Conservation (phyloP, 2,797 vertebrate species). For the Natrix natrix region DNA sequence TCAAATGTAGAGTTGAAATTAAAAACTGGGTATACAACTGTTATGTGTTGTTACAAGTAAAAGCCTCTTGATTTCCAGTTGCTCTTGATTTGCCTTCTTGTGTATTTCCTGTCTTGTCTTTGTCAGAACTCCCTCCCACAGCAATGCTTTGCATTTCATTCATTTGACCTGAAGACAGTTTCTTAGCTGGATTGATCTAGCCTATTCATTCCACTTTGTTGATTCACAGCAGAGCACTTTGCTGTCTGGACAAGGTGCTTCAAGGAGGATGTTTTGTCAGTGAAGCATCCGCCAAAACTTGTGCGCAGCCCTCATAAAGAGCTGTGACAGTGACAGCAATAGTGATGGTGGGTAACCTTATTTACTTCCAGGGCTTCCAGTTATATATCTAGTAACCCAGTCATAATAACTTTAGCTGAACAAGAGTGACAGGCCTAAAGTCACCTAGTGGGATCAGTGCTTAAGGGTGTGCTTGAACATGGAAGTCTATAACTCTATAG, state of each 20-base stretch:
- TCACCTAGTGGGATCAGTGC: background rate
- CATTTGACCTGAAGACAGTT: background rate
- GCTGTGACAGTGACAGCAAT: background rate
- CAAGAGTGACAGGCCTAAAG: background rate
- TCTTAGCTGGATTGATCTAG: background rate
- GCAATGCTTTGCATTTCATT: background rate
- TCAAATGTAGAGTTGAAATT: background rate
- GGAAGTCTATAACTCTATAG: background rate
- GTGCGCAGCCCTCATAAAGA: background rate
- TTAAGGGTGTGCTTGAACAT: background rate
- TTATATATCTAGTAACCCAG: background rate
- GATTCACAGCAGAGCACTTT: background rate
- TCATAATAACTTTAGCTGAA: background rate
- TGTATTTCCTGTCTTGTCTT: background rate
- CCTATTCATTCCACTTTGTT: background rate
- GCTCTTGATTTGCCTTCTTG: background rate
- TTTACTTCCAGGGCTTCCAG: background rate
- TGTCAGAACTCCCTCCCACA: background rate
- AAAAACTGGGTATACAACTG: background rate
- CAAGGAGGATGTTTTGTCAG: background rate
- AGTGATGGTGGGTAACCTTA: background rate
- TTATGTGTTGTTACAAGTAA: background rate
- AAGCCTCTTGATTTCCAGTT: background rate
- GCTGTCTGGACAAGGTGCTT: background rate
- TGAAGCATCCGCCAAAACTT: background rate